A percentile compares a stretch with the other conserved stretches of the same genome.
Conservation (phyloP, 2,888 invertebrate genomes). For the Tenthredo notha region DNA sequence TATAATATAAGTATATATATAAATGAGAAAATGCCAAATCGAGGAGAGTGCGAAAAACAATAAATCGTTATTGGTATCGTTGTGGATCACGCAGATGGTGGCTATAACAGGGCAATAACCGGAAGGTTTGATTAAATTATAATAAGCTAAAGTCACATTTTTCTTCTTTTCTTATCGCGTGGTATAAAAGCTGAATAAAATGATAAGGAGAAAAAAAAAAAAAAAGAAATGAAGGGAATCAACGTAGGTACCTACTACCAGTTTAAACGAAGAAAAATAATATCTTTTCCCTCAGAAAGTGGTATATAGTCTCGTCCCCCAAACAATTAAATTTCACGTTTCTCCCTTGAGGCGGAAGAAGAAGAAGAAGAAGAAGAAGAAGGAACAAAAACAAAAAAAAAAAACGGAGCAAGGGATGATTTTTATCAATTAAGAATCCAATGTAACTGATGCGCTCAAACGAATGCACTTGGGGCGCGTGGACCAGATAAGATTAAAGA, state of each 20-base stretch:
- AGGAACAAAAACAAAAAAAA: neutral
- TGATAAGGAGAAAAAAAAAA: constrained; percentile 14
- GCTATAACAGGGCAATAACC: neutral
- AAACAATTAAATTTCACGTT: constrained; percentile 46
- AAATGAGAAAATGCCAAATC: neutral
- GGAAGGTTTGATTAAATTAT: constrained; percentile 1
- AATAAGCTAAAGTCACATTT: neutral
- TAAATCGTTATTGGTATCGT: constrained; percentile 2
- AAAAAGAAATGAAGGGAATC: constrained; percentile 13
- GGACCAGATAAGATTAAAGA: constrained; percentile 19
- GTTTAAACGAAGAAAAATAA: constrained; percentile 33
- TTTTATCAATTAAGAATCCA: constrained; percentile 55
- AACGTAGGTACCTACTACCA: neutral
- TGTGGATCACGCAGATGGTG: neutral
- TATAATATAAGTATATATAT: neutral
- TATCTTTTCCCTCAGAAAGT: neutral
- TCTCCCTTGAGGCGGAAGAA: constrained; percentile 4
- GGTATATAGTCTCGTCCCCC: neutral
- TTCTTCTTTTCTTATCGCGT: neutral
- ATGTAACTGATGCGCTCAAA: constrained; percentile 36
- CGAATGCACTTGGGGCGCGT: constrained; percentile 34
- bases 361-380: neutral
- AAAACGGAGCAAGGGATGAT: constrained; percentile 37
- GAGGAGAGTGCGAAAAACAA: neutral
- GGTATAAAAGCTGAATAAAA: neutral